Base-by-base conservation (phyloP, 2,113 vertebrate species). In the Syngnathus typhle region DNA sequence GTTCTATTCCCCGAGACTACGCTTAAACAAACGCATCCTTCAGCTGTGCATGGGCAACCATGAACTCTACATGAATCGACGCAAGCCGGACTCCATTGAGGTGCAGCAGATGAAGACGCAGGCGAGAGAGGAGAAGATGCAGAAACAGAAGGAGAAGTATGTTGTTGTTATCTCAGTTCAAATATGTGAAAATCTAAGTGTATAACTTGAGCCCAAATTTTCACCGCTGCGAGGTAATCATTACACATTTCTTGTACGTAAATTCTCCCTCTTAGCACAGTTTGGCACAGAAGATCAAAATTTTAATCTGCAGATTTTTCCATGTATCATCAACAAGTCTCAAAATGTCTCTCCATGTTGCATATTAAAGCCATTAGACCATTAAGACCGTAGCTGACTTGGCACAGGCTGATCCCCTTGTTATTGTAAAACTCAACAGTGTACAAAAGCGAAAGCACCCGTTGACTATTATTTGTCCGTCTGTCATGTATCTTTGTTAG, bases 31-130 rank as follows among this genome's bases (percentile, higher is more conserved):
- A 87, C 91, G 96, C 70, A 94, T 99, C 88, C 91, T 99, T 81
- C 94, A 97, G 89, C 92, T 99, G 12, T 98, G 96, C 84, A 98
- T 98, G 95, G 96, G 96, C 43, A 98, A 98, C 88, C 96, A 98
- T 0, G 96, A 98, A 52, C 91, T 98, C 78, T 98, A 98, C 77
- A 98, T 98, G 95, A 92, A 95, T 4, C 94, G 96, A 70, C 88
- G 96, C 82, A 98, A 96, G 84, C 96, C 96, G 0, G 96, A 98
- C 89, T 95, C 95, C 47, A 98, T 98, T 2, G 96, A 98, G 88
- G 96, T 98, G 73, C 96, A 98, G 81, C 96, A 98, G 90, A 98
- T 98, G 96, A 98, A 96, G 88, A 93, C 94, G 0, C 96, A 98
- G 88, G 96, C 96, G 59, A 88, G 90, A 3, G 96, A 98, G 82